Base-by-base conservation (phyloP, 2,888 invertebrate species). In the Axea sp. region DNA sequence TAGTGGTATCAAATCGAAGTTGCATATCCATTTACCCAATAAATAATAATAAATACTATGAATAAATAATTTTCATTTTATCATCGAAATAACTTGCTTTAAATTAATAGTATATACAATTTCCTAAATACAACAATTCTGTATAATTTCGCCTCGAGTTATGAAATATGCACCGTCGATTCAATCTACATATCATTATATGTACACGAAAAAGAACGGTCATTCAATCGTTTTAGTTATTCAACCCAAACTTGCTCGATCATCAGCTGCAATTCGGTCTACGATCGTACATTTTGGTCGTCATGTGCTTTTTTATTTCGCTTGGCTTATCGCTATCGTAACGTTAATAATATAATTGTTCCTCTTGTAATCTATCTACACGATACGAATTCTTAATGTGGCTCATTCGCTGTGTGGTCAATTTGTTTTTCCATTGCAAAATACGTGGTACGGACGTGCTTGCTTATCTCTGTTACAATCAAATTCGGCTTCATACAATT, bases 31-130 rank as follows among this genome's bases (percentile, higher is more conserved):
- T 53, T 11, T 7, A 9, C 17, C 47, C 30, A 51, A 60, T 62
- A 69, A 75, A 71, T 41, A 43, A 59, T 14, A 71, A 69, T 37
- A 76, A 76, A 76, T 73, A 76, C 43, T 41, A 33, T 43, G 26
- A 71, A 73, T 67, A 71, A 69, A 76, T 60, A 76, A 71, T 19
- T 39, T 55, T 9, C 39, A 3, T 1, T n/a, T 39, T 11, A 7
- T 43, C 11, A 4, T 28, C 5, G 5, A 37, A 11, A 1, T 6
- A 24, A 5, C 22, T 14, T 31, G 2, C 2, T 51, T 15, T 22
- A 37, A 37, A 39, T 28, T 17, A 53, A 28, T 7, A 5, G 28
- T 53, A 53, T 37, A 14, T 53, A 53, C 53, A 53, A 26, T 51
- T 57, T 28, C 37, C 28, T 7, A 31, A 35, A 26, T 14, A 28